Base-by-base conservation (phyloP, 2,888 invertebrate species). In the Antheraea assamensis region DNA sequence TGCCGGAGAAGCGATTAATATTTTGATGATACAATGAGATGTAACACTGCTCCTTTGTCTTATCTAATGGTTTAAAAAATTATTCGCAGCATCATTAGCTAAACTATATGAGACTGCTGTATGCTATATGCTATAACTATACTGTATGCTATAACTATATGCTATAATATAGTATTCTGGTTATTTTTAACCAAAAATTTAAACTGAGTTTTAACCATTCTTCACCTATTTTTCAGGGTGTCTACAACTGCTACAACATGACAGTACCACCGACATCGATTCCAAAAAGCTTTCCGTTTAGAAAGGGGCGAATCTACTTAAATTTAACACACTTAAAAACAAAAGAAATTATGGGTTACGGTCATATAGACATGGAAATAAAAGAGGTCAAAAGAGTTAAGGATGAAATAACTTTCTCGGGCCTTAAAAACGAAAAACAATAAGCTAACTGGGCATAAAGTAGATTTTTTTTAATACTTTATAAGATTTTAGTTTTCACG, bases 261-360 rank as follows among this genome's bases (percentile, higher is more conserved):
- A 81, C 86, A 0, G 72, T 87, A 24, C 81, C 84, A 0, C 68
- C 81, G 0, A 74, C 78, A 2, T 71, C 76, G 7, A 81, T 87
- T 0, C 87, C 86, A 0, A 74, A 42, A 21, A 77, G 79, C 3
- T 82, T 87, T 27, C 85, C 86, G 3, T 83, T 85, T 52, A 80
- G 75, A 4, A 82, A 78, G 73, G 85, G 82, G 19, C 79, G 86
- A 8, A 81, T 84, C 58, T 76, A 74, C 24, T 73, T 73, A 0
- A 85, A 85, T 71, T 0, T 80, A 0, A 77, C 79, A 0, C 42
- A 74, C 0, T 52, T 72, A 1, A 75, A 76, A 1, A 76, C 75
- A 0, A 78, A 79, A 4, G 71, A 76, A 8, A 61, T 74, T 5
- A 7, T 85, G 0, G 75, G n/a, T 0, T 74, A 72, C 0, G 83